Evolutionary conservation across 1,140 invertebrate species (phyloP).

Genomic region (Euwallacea fornicatus): DNA sequence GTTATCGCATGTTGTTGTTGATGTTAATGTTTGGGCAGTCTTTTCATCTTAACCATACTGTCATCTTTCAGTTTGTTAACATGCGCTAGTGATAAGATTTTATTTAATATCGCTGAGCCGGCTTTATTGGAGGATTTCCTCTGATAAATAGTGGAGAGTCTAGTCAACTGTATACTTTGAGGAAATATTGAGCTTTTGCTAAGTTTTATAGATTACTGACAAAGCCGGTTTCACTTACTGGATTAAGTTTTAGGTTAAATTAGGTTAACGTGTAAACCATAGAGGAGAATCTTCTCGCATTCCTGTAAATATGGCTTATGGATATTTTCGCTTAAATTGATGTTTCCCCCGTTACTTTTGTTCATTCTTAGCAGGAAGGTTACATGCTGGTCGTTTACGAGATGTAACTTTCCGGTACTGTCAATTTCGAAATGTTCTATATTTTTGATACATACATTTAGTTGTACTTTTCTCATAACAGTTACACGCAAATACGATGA

Average conservation of each 20-base stretch:
- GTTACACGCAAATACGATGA: not conserved
- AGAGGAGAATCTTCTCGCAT: slow-evolving; percentile 7
- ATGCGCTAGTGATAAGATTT: slow-evolving; percentile 21
- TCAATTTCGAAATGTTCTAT: slow-evolving; percentile 10
- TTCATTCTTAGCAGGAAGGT: too few relatives aligned
- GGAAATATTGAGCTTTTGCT: too few relatives aligned
- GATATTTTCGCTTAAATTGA: too few relatives aligned
- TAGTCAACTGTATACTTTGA: slow-evolving; percentile 23
- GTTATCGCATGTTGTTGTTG: slow-evolving; percentile 55
- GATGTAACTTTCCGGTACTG: slow-evolving; percentile 2
- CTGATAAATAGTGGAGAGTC: slow-evolving; percentile 11
- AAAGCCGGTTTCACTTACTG: too few relatives aligned
- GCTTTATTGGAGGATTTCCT: slow-evolving; percentile 10
- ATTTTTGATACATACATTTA: slow-evolving; percentile 25
- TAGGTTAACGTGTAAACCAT: too few relatives aligned
- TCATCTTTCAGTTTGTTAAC: slow-evolving; percentile 25
- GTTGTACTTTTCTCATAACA: not conserved
- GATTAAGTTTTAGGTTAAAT: too few relatives aligned
- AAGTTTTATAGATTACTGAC: too few relatives aligned
- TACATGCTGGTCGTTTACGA: too few relatives aligned
- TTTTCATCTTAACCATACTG: slow-evolving; percentile 15
- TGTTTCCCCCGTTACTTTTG: too few relatives aligned
- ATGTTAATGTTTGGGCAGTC: slow-evolving; percentile 52
- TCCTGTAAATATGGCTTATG: slow-evolving; percentile 17
- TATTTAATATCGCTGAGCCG: slow-evolving; percentile 8